Percentiles rank a stretch among this genome's conserved stretches.
These are phyloP conservation scores for Malurus cyaneus DNA, from an alignment of 2,113 vertebrate genomes.

Conservation along the genomic window DNA sequence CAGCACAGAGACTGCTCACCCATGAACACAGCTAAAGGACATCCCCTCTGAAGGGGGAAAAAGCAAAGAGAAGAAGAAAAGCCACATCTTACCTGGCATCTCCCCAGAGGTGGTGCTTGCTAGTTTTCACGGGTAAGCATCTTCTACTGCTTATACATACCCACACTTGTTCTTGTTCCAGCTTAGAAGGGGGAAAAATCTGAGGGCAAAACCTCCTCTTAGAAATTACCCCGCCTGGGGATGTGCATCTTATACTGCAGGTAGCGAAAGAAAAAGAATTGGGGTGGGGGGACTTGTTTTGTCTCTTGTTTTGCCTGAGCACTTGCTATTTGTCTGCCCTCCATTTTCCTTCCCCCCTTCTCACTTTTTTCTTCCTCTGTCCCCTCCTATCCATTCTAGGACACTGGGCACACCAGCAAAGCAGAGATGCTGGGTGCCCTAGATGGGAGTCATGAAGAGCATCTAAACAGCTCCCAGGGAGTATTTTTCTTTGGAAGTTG, in stretches of 20 bases:
- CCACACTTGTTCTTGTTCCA: not conserved
- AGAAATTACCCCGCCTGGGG: not conserved
- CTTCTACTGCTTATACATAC: not conserved
- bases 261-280: not conserved
- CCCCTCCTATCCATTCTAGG: constrained; percentile 48
- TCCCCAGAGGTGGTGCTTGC: not conserved
- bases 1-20: not conserved
- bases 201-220: not conserved
- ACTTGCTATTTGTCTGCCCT: not conserved
- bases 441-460: constrained; percentile 50
- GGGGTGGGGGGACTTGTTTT: not conserved
- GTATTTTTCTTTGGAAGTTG: constrained; percentile 69
- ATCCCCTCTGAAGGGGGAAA: not conserved
- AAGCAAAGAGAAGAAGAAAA: not conserved
- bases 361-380: constrained; percentile 34
- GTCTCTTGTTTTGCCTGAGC: not conserved
- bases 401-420: constrained; percentile 34
- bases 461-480: constrained; percentile 46
- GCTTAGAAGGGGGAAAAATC: not conserved
- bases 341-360: constrained; percentile 28
- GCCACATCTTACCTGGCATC: constrained; percentile 53
- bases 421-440: constrained; percentile 3
- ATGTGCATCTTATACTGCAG: not conserved
- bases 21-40: not conserved
- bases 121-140: not conserved